Percentiles rank a stretch among this genome's conserved stretches.
phyloP scores from a whole-genome alignment of 2,113 vertebrate species.

The Spea bombifrons region DNA sequence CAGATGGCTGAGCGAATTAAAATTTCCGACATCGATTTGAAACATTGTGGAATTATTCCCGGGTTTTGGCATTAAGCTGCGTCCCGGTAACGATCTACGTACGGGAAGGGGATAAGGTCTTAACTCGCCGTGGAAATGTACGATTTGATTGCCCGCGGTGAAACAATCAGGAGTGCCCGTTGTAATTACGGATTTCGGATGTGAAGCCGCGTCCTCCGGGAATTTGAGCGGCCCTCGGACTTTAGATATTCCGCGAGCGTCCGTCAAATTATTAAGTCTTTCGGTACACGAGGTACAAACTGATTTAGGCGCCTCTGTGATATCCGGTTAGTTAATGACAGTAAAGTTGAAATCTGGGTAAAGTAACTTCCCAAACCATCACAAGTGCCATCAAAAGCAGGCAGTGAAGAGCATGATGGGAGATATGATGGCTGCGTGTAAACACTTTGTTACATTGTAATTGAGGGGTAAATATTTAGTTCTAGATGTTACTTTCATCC shows the following conservation, averaged over 20 bases:
- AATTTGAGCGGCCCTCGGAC: not conserved
- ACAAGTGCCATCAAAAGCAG: too few relatives aligned
- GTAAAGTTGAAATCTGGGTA: too few relatives aligned
- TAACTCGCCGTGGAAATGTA: conserved; percentile 36
- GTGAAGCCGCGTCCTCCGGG: conserved; percentile 29
- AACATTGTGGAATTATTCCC: conserved; percentile 7
- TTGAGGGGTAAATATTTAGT: too few relatives aligned
- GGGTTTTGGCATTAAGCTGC: conserved; percentile 30
- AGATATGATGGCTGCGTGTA: too few relatives aligned
- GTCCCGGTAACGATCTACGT: conserved; percentile 19
- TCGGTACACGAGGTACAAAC: not conserved
- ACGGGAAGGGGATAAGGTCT: conserved; percentile 25
- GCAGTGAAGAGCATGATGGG: too few relatives aligned
- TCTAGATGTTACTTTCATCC: too few relatives aligned
- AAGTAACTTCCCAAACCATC: too few relatives aligned
- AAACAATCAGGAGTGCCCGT: conserved; percentile 37
- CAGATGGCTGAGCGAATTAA: conserved; percentile 36
- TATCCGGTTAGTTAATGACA: too few relatives aligned
- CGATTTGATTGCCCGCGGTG: conserved; percentile 29
- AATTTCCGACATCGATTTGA: conserved; percentile 28
- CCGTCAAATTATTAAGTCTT: conserved; percentile 26
- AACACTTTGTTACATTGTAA: too few relatives aligned
- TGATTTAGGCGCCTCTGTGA: too few relatives aligned
- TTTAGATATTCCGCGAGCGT: conserved; percentile 17
- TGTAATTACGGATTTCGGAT: conserved; percentile 30